Conservation (phyloP, 1,140 invertebrate species). For the Panulirus ornatus region DNA sequence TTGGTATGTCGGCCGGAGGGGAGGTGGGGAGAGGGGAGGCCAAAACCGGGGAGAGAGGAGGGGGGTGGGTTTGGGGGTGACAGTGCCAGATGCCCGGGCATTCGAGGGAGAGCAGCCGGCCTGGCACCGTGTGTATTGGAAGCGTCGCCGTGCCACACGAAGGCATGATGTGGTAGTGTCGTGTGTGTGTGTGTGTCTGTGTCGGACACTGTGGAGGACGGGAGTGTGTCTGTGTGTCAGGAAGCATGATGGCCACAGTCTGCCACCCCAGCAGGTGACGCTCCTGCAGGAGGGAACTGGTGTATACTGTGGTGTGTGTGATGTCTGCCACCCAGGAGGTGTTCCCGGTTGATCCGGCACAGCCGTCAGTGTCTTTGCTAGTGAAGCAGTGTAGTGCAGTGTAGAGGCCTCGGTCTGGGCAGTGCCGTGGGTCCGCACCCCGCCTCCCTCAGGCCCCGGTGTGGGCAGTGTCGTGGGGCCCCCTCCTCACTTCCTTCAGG, state of each 20-base stretch:
- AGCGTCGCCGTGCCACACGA: no score
- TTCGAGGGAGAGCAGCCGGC: conserved; percentile 44
- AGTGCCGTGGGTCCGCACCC: neutral
- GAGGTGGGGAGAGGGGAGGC: conserved; percentile 10
- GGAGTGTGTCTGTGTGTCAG: neutral
- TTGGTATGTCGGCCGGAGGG: conserved; percentile 2
- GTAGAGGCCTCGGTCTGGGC: neutral
- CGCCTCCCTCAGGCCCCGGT: conserved; percentile 5
- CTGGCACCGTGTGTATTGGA: conserved; percentile 15
- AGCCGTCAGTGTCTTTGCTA: no score
- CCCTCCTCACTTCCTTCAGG: neutral
- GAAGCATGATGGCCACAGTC: neutral
- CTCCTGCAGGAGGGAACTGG: neutral
- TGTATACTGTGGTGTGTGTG: neutral
- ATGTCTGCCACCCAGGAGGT: no score
- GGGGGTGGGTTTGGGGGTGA: conserved; percentile 23
- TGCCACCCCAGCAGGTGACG: neutral
- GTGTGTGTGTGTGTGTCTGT: no score
- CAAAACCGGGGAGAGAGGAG: conserved; percentile 16
- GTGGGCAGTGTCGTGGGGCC: neutral
- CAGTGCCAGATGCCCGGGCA: conserved; percentile 67
- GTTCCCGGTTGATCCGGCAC: no score
- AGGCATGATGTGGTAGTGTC: no score
- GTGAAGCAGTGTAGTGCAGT: neutral
- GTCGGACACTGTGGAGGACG: no score